These are phyloP conservation scores for Papilio elwesi DNA, from an alignment of 2,888 invertebrate species.

Conservation along the genomic window DNA sequence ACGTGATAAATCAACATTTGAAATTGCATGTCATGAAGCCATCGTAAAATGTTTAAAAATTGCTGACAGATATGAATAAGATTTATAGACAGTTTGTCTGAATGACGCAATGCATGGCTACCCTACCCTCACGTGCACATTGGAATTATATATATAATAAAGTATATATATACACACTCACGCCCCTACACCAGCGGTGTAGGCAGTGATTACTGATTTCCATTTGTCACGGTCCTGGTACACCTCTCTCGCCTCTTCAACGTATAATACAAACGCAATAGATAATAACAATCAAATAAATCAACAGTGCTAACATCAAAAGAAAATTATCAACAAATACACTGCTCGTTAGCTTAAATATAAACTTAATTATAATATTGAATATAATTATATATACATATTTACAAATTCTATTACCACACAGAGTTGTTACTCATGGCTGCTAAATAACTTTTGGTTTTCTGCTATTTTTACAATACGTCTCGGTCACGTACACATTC, in stretches of 20 bases:
- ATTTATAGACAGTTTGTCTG: constrained; percentile 43
- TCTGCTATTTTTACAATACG: background rate
- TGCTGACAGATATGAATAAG: constrained; percentile 38
- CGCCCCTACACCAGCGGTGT: no score
- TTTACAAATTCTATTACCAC: background rate
- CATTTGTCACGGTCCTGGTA: no score
- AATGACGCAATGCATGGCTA: constrained; percentile 44
- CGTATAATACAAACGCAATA: no score
- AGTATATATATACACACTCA: no score
- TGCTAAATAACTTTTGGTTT: background rate
- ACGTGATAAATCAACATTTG: background rate
- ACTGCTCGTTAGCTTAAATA: background rate
- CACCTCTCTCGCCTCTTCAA: no score
- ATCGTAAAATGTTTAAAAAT: constrained; percentile 15
- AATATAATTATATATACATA: background rate
- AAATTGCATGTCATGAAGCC: background rate
- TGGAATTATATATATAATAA: no score
- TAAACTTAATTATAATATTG: background rate
- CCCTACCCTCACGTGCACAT: constrained; percentile 45
- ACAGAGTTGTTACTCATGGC: background rate
- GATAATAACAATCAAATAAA: constrained; percentile 41
- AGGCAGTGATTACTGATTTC: no score
- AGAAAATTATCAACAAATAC: constrained; percentile 16
- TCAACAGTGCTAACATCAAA: constrained; percentile 27
- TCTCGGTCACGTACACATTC: background rate